phyloP scores from a whole-genome alignment of 2,888 invertebrate species.

The Heliconius sara region DNA sequence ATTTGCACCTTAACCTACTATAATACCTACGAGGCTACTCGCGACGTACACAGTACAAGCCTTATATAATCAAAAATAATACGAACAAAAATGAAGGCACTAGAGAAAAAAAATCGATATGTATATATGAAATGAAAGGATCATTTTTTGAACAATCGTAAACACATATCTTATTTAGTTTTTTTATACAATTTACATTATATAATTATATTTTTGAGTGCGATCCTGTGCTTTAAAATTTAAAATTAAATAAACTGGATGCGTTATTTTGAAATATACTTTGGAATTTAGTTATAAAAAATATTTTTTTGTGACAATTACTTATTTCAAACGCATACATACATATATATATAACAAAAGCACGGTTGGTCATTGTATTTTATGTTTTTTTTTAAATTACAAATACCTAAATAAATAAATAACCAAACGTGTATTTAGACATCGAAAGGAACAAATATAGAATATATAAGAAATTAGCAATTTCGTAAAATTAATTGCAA shows the following conservation, averaged over 20 bases:
- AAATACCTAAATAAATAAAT: background rate
- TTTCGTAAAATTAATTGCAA: too few species aligned
- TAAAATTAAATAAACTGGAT: background rate
- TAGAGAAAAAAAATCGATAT: slow-evolving; percentile 23
- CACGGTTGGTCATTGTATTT: background rate
- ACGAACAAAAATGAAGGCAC: slow-evolving; percentile 18
- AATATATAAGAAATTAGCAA: too few species aligned
- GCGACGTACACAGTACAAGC: slow-evolving; percentile 29
- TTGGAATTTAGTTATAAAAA: background rate
- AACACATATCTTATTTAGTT: background rate
- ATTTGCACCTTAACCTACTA: slow-evolving; percentile 78
- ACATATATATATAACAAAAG: background rate
- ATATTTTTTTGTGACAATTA: background rate
- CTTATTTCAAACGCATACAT: background rate
- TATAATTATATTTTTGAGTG: background rate
- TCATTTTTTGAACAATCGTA: background rate
- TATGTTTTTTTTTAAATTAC: background rate
- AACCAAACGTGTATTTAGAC: background rate
- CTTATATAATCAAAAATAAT: slow-evolving; percentile 29
- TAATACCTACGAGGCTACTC: slow-evolving; percentile 48
- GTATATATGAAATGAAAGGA: background rate
- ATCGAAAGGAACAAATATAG: background rate
- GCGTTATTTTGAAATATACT: background rate
- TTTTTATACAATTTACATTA: background rate
- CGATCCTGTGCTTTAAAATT: background rate